These are phyloP conservation scores for Shinisaurus crocodilurus DNA, from an alignment of 2,113 vertebrate species.

Conservation along the genomic window DNA sequence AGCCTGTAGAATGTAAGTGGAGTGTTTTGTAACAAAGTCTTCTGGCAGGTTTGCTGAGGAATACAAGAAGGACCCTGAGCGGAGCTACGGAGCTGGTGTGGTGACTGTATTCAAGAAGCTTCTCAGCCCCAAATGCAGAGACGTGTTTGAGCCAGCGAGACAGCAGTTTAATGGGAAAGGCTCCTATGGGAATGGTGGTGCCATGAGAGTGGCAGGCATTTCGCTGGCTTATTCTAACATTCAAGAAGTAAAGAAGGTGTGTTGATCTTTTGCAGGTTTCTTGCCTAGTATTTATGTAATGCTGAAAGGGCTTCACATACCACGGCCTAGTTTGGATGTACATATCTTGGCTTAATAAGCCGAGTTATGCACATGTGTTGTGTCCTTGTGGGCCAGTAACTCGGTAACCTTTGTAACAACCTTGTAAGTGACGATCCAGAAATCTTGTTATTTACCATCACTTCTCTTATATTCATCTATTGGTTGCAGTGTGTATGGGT, in stretches of 20 bases:
- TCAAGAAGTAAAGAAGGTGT: slow-evolving; percentile 88
- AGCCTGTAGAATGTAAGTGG: neutral
- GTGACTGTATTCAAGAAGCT: slow-evolving; percentile 94
- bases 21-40: neutral
- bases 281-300: neutral
- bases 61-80: slow-evolving; percentile 87
- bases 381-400: neutral
- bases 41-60: slow-evolving; percentile 91
- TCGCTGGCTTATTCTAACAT: slow-evolving; percentile 82
- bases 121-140: slow-evolving; percentile 85
- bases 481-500: neutral
- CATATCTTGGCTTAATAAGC: neutral
- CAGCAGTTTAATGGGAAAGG: slow-evolving; percentile 95
- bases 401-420: neutral
- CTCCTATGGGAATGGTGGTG: slow-evolving; percentile 96
- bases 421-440: neutral
- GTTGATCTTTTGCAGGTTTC: accelerated
- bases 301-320: neutral
- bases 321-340: neutral
- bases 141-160: slow-evolving; percentile 91
- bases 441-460: neutral
- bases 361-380: neutral
- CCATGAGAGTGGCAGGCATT: slow-evolving; percentile 94
- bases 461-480: neutral
- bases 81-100: slow-evolving; percentile 93